Base-by-base conservation (phyloP, 2,888 invertebrate species). In the Odontothrips loti region DNA sequence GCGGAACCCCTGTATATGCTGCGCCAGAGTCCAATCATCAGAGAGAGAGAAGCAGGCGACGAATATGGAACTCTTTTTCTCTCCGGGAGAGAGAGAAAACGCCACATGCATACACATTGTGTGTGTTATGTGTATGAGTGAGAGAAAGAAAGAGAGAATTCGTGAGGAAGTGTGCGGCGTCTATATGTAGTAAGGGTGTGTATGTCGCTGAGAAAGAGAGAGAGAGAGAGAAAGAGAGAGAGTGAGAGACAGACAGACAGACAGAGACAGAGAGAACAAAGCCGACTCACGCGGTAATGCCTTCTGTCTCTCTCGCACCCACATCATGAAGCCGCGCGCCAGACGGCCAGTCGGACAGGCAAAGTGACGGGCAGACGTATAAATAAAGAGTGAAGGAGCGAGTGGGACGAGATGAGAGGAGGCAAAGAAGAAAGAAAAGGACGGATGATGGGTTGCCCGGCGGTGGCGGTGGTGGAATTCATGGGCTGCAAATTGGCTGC, bases 391-490 rank as follows among this genome's bases (percentile, higher is more conserved):
- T n/a, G 63, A 23, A 23, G 23, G 68, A 23, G 68, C 11, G 68
- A 68, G 68, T 10, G 63, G n/a, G 63, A 63, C 20, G 23, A 20
- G 20, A 20, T 17, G 51, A 51, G 51, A 51, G 51, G 1, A 51
- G 51, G 20, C 2, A 51, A 20, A 51, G 51, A 6, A 20, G 51
- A 48, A 12, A 48, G 48, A 48, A 12, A 48, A 12, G 48, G 48
- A 12, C 9, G 48, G 20, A 20, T 17, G 10, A 51, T n/a, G 80
- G 82, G n/a, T n/a, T n/a, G n/a, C n/a, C n/a, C n/a, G 83, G 84
- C 82, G 84, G 84, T 83, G 23, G 85, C 82, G 84, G 83, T 86
- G 23, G 23, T 23, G 23, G 23, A 75, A 75, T 75, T 75, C 68
- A 75, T 75, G 68, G 23, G 27, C 68, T 27, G 68, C 68, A 27